Evolutionary conservation across 2,888 invertebrate genomes (phyloP).

Genomic region (Campaea margaritaria): DNA sequence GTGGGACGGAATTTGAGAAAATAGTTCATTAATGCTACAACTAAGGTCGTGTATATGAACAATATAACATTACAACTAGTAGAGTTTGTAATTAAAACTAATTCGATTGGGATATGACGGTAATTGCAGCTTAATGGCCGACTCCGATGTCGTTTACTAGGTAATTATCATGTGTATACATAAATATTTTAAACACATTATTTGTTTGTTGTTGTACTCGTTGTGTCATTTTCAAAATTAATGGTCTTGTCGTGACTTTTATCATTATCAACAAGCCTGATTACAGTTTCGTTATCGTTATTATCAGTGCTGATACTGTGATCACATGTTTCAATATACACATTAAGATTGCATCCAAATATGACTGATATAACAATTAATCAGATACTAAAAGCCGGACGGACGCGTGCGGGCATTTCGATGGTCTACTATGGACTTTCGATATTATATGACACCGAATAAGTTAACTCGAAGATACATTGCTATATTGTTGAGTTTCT

Average conservation of each 20-base stretch:
- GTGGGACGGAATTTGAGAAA: too few species aligned
- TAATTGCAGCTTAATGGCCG: too few species aligned
- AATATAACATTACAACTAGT: too few species aligned
- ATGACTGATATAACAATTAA: constrained; percentile 34
- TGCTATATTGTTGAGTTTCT: too few species aligned
- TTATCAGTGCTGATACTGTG: constrained; percentile 19
- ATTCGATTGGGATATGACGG: too few species aligned
- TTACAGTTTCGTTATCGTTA: constrained; percentile 11
- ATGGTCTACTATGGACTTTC: constrained; percentile 22
- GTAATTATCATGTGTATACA: too few species aligned
- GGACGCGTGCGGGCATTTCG: constrained; percentile 32
- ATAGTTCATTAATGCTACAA: too few species aligned
- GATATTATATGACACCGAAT: not conserved
- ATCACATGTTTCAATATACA: constrained; percentile 20
- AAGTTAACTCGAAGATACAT: not conserved
- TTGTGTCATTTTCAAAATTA: constrained; percentile 5
- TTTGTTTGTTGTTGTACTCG: not conserved
- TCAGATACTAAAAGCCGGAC: constrained; percentile 26
- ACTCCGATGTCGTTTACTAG: too few species aligned
- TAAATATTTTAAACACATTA: not conserved
- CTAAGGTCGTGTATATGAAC: too few species aligned
- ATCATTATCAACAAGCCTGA: constrained; percentile 11
- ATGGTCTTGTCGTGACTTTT: not conserved
- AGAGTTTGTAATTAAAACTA: too few species aligned
- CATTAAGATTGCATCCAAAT: constrained; percentile 20